phyloP scores from a whole-genome alignment of 2,797 vertebrate genomes.

The Manis pentadactyla region DNA sequence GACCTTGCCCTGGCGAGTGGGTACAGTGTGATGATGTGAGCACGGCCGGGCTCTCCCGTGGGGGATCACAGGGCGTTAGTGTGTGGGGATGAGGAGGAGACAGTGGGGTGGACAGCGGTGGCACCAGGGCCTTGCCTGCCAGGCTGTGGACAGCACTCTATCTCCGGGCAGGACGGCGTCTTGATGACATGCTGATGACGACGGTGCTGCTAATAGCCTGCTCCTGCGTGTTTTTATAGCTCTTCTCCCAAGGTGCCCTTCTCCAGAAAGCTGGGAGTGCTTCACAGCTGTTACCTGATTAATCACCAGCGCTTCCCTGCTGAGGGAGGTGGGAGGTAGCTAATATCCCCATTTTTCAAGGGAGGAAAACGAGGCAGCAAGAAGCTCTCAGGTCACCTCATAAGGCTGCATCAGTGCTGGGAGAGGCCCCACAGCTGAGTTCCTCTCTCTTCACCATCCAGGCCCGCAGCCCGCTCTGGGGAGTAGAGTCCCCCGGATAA shows the following conservation, averaged over 20 bases:
- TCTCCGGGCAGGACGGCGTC: not conserved
- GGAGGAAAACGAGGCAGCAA: not conserved
- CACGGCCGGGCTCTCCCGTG: fast-evolving
- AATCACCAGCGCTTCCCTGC: constrained; percentile 22
- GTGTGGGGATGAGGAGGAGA: not conserved
- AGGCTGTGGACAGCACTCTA: not conserved
- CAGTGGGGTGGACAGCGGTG: fast-evolving
- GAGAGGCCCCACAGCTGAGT: no score
- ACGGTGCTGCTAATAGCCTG: not conserved
- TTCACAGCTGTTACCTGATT: constrained; percentile 65
- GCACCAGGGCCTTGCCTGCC: not conserved
- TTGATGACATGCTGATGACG: not conserved
- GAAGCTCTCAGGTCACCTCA: not conserved
- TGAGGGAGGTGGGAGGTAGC: not conserved
- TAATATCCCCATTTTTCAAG: constrained; percentile 64
- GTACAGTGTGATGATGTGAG: fast-evolving
- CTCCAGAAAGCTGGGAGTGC: constrained; percentile 4
- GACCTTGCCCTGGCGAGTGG: not conserved
- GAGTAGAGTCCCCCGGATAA: fast-evolving
- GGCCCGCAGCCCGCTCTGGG: not conserved
- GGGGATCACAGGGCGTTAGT: fast-evolving
- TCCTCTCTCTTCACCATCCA: fast-evolving
- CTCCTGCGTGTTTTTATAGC: not conserved
- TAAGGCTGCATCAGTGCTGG: not conserved
- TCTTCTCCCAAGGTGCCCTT: constrained; percentile 74